These are phyloP conservation scores for Tetrao urogallus DNA, from an alignment of 2,113 vertebrate genomes.

Conservation along the genomic window DNA sequence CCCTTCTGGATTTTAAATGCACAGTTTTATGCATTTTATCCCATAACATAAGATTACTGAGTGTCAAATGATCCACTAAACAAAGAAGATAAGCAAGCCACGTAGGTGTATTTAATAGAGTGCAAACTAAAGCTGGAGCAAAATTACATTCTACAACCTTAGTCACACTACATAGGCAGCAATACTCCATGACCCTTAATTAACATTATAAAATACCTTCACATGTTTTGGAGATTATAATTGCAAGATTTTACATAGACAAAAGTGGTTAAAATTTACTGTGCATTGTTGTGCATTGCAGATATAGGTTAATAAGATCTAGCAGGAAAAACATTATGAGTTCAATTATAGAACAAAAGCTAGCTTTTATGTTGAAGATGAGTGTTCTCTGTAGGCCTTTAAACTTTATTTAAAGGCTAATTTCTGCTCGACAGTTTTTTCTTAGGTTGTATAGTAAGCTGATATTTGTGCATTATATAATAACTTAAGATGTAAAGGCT, in stretches of 20 bases:
- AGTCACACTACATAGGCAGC: not conserved
- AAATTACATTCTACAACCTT: not conserved
- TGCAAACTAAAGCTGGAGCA: constrained; percentile 5
- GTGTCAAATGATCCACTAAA: constrained; percentile 54
- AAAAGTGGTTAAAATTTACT: constrained; percentile 42
- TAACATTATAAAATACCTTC: constrained; percentile 57
- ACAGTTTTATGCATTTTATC: not conserved
- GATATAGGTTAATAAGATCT: constrained; percentile 58
- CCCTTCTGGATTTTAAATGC: not conserved
- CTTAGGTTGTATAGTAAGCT: not conserved
- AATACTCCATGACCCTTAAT: constrained; percentile 57
- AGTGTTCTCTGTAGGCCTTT: constrained; percentile 36
- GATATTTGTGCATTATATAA: not conserved
- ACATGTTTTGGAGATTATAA: constrained; percentile 43
- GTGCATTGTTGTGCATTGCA: constrained; percentile 5
- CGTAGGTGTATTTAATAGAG: constrained; percentile 40
- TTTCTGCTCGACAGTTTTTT: constrained; percentile 29
- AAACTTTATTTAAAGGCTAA: constrained; percentile 56
- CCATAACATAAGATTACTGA: constrained; percentile 20
- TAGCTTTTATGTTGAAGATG: constrained; percentile 31
- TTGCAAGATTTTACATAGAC: constrained; percentile 24
- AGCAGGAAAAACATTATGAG: constrained; percentile 49
- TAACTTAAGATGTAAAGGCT: not conserved
- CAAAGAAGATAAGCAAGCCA: constrained; percentile 51
- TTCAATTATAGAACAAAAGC: constrained; percentile 49